Base-by-base conservation (phyloP, 1,140 invertebrate species). In the Meloidogyne chitwoodi region DNA sequence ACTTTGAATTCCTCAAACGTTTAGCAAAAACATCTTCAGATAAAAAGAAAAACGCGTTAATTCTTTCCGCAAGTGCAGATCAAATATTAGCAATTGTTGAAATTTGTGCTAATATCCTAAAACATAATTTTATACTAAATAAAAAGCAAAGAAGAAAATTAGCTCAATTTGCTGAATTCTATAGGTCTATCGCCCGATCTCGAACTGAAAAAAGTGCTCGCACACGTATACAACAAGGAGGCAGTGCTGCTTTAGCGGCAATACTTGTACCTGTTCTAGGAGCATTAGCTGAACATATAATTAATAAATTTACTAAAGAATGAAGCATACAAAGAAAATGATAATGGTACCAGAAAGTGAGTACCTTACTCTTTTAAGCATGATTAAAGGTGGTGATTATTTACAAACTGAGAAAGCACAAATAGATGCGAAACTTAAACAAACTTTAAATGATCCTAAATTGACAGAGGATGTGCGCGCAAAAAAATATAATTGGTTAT, bases 291-390 rank as follows among this genome's bases (percentile, higher is more conserved):
- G n/a, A 62, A 41, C 68, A 70, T 61, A 26, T 70, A 38, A 6
- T 41, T 16, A 14, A 70, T 34, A 70, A 70, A 70, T 24, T 22
- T 10, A 5, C 22, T 44, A n/a, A n/a, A n/a, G 31, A 4, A 71
- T 79, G 65, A 31, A 79, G 26, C 76, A 77, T 27, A 74, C n/a
- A 16, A 24, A 41, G 14, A 67, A 61, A 16, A 76, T 76, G 74
- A 29, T 75, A 27, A 14, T 75, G 16, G 31, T 75, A 6, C 74
- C 74, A 12, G 74, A 75, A 16, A 61, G 24, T 26, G 14, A 74
- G 31, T 75, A 75, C 75, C 8, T 12, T 22, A 3, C 10, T 3
- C 61, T 75, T 22, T 12, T 27, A 38, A 10, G 16, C 5, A 56
- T 63, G 64, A 31, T 78, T 24, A 76, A 44, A n/a, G 74, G 19